Percentiles rank a stretch among this genome's conserved stretches.
phyloP scores from a whole-genome alignment of 2,888 invertebrate genomes.

The Polyploca ridens region DNA sequence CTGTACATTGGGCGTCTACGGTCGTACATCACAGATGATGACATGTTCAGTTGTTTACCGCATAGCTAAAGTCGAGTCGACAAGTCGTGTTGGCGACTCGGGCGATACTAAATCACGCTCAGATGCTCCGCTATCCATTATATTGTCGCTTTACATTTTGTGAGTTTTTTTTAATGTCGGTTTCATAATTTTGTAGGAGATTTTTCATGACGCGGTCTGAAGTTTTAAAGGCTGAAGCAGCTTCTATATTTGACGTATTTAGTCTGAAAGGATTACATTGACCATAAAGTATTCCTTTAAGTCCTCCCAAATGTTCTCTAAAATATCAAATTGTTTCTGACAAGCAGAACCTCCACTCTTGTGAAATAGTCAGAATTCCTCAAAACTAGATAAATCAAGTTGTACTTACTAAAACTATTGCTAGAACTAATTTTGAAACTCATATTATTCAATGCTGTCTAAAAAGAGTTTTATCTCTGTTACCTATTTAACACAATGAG shows the following conservation, averaged over 20 bases:
- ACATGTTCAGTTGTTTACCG: slow-evolving; percentile 21
- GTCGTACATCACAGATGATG: slow-evolving; percentile 33
- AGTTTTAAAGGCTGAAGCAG: background rate
- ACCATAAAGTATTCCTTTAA: no score
- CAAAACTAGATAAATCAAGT: no score
- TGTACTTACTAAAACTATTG: no score
- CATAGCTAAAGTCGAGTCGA: slow-evolving; percentile 17
- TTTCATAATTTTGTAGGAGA: background rate
- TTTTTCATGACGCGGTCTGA: background rate
- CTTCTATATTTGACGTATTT: background rate
- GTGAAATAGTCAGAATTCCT: no score
- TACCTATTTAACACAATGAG: no score
- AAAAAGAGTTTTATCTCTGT: no score
- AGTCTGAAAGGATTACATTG: no score
- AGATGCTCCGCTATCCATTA: slow-evolving; percentile 50
- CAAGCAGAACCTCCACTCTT: no score
- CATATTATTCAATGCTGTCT: no score
- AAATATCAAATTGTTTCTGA: no score
- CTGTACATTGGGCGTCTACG: slow-evolving; percentile 11
- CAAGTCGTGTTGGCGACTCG: slow-evolving; percentile 26
- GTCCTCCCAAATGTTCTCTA: no score
- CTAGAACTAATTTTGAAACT: no score
- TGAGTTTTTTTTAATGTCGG: background rate
- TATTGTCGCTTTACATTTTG: slow-evolving; percentile 28
- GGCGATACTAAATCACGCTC: slow-evolving; percentile 51